Evolutionary conservation across 2,113 vertebrate species (phyloP), one percentile per base, ranked within the genome.

Genomic region (Zootoca vivipara): DNA sequence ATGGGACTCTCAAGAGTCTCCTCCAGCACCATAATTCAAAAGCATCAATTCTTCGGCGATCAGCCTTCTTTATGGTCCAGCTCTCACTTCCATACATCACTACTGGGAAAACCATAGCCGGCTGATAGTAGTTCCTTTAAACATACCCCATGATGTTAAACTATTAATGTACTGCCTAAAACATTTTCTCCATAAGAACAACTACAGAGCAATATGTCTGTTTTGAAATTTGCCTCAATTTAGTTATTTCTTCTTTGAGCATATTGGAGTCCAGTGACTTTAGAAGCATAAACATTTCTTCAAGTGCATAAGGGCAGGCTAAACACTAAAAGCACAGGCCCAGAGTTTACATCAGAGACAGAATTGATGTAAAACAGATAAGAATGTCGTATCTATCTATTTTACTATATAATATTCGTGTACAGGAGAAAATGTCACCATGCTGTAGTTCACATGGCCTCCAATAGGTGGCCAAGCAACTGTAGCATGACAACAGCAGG

Each of bases 211-310:
- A 74, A 74, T 58, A 13, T 74, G 18, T 24, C 22, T 33, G 15
- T 74, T 77, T 42, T 18, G 24, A 38, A 90, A 40, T 81, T 92
- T 81, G 85, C 83, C 56, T 89, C 78, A 56, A 56, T 30, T 80
- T n/a, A 28, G 26, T 33, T 0, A 0, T 22, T 35, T 8, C 83
- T 13, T 87, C 65, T 65, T 78, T 78, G 24, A 24, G 38, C 35
- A 35, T 75, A 85, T 73, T 9, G 5, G 58, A 89, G 86, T 65
- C 64, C 73, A 35, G n/a, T 1, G 58, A 24, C 2, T 30, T 35
- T 10, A 18, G 1, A 62, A 79, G 56, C 0, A 0, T 77, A 92
- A 2, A 13, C 9, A 62, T 93, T 79, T 56, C 75, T 65, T 2
- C 10, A 77, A 89, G n/a, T 85, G 64, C 56, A 80, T 3, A 35